Conservation (phyloP, 2,113 vertebrate genomes). For the Nyctereutes procyonoides region DNA sequence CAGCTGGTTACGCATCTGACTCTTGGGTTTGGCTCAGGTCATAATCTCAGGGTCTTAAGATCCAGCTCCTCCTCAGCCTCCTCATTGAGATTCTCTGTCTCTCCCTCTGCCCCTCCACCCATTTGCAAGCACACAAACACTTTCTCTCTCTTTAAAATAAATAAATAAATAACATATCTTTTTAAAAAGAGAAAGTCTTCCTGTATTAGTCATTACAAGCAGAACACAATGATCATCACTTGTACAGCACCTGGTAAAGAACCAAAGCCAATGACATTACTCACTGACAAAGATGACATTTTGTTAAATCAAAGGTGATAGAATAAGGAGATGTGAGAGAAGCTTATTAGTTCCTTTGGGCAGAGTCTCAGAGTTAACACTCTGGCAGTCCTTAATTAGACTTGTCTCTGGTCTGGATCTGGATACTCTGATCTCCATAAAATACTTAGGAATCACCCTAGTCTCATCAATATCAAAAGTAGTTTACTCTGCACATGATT, state of each 20-base stretch:
- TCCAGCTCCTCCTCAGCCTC: background rate
- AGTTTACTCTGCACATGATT: background rate
- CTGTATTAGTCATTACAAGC: background rate
- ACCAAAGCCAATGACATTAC: background rate
- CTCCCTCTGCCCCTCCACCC: background rate
- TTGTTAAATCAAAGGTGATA: slow-evolving; percentile 35
- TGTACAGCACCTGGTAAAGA: background rate
- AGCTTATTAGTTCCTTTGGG: background rate
- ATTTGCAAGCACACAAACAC: background rate
- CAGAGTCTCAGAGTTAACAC: background rate
- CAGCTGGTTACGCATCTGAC: background rate
- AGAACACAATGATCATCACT: background rate
- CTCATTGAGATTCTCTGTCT: background rate
- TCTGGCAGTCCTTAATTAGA: background rate
- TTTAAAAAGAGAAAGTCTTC: background rate
- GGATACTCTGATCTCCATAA: background rate
- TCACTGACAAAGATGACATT: background rate
- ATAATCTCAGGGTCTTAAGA: background rate
- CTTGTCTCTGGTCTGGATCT: background rate
- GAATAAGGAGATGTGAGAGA: background rate
- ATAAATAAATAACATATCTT: background rate
- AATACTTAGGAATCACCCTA: background rate
- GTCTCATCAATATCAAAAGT: slow-evolving; percentile 29
- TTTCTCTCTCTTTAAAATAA: background rate
- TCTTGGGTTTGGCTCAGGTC: background rate